These are phyloP conservation scores for Planococcus citri DNA, from an alignment of 1,140 invertebrate genomes.

Conservation along the genomic window DNA sequence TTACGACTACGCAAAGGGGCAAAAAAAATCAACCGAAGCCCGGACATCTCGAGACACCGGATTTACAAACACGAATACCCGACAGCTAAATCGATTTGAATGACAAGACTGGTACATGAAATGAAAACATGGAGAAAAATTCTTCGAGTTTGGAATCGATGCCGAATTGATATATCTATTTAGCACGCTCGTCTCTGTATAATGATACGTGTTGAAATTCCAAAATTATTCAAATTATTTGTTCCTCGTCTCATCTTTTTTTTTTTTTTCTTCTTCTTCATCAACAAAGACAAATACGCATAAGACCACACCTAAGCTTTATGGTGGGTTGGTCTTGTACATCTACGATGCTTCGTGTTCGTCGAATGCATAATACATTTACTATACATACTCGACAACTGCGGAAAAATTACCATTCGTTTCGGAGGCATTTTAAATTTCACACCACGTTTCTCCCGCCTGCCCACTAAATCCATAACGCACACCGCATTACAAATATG, in stretches of 20 bases:
- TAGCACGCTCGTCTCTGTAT: neutral
- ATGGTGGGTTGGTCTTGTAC: neutral
- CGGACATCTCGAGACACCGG: constrained; percentile 14
- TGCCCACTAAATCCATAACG: neutral
- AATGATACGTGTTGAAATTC: neutral
- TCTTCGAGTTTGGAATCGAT: neutral
- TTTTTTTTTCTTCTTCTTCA: too few relatives aligned
- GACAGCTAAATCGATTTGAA: neutral
- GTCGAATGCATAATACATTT: neutral
- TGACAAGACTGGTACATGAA: neutral
- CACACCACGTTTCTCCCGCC: neutral
- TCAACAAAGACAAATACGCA: neutral
- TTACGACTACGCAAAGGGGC: neutral
- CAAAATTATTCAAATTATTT: neutral
- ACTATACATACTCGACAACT: too few relatives aligned
- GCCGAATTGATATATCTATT: neutral
- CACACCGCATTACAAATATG: neutral
- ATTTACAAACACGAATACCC: neutral
- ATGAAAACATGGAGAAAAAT: too few relatives aligned
- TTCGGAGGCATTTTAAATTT: too few relatives aligned
- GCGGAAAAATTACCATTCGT: neutral
- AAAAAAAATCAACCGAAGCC: neutral
- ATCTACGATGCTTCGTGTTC: too few relatives aligned
- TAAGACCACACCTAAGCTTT: neutral
- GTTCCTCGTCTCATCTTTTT: too few relatives aligned